Evolutionary conservation across 2,797 vertebrate species (phyloP), one percentile per base, ranked within the genome.

Genomic region (Enteromius unitaeniatus): DNA sequence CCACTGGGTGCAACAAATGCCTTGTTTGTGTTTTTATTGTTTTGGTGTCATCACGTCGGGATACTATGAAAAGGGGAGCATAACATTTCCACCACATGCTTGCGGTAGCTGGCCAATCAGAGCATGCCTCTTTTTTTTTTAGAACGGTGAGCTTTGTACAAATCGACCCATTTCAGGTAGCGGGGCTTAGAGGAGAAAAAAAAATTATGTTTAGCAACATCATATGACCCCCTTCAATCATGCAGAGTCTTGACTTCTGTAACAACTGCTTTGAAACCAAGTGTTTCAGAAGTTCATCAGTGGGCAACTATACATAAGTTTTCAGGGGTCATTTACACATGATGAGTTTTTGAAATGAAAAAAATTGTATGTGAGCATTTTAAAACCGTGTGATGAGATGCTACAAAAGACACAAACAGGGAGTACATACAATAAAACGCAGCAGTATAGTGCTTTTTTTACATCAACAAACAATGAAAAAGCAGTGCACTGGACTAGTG

Each of bases 281-380:
- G 53, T 68, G 47, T 68, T 68, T 68, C 10, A 69, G 37, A 81
- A 45, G 37, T 70, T 81, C 10, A 45, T 58, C 19, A 58, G n/a
- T 13, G n/a, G n/a, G 4, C 10, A 55, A 55, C 19, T 8, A 55
- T 47, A 47, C 14, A 47, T 26, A 17, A 1, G 7, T 72, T 72
- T 72, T 28, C 42, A 6, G 69, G 7, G 23, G 7, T 9, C 23
- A 31, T 73, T 73, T 47, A 49, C 8, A 51, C 4, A 28, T 11
- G 19, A 49, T 21, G 0, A 10, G 26, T 31, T 51, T 28, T 31
- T 51, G 15, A 67, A 67, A 17, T 34, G 0, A 64, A 64, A 64
- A 62, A 17, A 64, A 15, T 4, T 11, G 0, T 17, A 65, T 34
- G 7, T 19, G 15, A 37, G 64, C 17, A 31, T 51, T 51, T 49